Conservation (phyloP, 30 jellyfish, hydroid and myxozoan genomes). For the Pelagia noctiluca region DNA sequence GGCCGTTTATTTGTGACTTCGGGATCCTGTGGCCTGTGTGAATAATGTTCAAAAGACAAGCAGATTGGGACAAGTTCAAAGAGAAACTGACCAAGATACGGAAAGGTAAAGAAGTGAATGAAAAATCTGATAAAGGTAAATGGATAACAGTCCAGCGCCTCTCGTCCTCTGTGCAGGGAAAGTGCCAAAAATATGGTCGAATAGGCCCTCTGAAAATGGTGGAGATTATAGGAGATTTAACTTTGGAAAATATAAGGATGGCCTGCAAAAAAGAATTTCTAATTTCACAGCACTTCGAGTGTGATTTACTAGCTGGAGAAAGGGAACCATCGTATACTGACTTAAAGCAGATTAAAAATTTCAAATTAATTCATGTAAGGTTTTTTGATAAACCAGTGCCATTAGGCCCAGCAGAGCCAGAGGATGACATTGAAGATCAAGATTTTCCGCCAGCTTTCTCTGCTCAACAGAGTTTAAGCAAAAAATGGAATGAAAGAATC, state of each 20-base stretch:
- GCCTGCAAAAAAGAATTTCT: constrained; percentile 35
- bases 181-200: constrained; percentile 23
- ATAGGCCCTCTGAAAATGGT: constrained; percentile 40
- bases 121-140: neutral
- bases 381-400: constrained; percentile 3
- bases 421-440: neutral
- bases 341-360: neutral
- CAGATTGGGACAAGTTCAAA: constrained; percentile 19
- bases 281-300: neutral
- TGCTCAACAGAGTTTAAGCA: neutral
- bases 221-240: constrained; percentile 3
- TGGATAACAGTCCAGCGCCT: constrained; percentile 28
- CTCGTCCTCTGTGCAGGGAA: constrained; percentile 31
- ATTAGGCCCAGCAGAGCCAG: too few relatives aligned
- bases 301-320: constrained; percentile 39
- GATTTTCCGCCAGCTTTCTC: constrained; percentile 14
- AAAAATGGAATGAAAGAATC: neutral
- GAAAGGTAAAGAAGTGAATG: neutral
- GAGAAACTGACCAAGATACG: constrained; percentile 17
- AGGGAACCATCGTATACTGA: constrained; percentile 33
- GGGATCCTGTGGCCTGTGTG: too few relatives aligned
- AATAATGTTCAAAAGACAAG: constrained; percentile 8
- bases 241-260: neutral
- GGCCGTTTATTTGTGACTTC: neutral
- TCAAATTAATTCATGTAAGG: constrained; percentile 10